Conservation (phyloP, 2,113 vertebrate genomes). For the Lichenostomus cassidix region DNA sequence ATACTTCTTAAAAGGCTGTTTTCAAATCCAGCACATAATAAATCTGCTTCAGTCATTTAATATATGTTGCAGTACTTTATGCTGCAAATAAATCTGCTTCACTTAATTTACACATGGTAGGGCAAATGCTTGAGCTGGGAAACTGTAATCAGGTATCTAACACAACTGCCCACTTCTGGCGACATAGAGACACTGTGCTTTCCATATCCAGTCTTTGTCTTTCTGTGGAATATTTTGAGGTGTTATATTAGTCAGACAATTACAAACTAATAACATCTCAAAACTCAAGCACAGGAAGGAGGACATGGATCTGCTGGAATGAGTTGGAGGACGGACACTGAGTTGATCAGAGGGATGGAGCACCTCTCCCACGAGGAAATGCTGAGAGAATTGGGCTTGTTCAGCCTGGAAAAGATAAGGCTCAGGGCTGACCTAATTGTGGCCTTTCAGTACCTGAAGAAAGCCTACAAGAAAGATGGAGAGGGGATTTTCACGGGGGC, state of each 20-base stretch:
- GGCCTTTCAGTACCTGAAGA: background rate
- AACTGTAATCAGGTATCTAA: background rate
- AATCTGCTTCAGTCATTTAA: background rate
- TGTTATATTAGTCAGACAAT: background rate
- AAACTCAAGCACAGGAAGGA: background rate
- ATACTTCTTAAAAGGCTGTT: background rate
- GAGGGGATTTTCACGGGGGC: background rate
- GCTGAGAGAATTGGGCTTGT: background rate
- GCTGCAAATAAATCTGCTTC: conserved; percentile 10
- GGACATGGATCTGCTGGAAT: background rate
- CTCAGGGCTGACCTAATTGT: background rate
- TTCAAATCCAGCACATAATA: background rate
- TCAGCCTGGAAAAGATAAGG: background rate
- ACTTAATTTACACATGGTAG: background rate
- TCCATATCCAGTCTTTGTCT: background rate
- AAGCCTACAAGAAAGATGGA: background rate
- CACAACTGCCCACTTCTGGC: background rate
- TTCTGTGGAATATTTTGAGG: background rate
- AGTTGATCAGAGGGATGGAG: background rate
- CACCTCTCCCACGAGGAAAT: background rate
- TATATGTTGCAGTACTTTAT: background rate
- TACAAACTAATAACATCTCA: background rate
- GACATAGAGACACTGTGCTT: background rate
- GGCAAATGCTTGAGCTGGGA: background rate
- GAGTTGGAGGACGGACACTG: background rate